These are phyloP conservation scores for Serranus cabrilla DNA, from an alignment of 2,797 vertebrate genomes.

Conservation along the genomic window DNA sequence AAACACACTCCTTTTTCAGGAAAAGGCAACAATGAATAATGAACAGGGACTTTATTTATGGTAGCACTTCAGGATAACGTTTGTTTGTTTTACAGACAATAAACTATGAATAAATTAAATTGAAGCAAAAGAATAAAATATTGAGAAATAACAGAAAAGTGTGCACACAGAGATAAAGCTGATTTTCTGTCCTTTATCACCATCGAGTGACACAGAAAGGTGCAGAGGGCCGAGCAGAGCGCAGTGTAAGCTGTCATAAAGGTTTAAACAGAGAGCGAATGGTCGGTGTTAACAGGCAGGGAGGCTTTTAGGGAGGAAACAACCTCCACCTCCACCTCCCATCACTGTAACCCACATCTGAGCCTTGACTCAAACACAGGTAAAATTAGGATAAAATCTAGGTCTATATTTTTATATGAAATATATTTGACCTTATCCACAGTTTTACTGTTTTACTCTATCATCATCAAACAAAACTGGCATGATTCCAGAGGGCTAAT, in stretches of 20 bases:
- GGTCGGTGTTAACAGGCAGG: slow-evolving; percentile 36
- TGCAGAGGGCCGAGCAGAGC: slow-evolving; percentile 5
- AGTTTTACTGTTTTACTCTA: too few species aligned
- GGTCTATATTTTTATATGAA: too few species aligned
- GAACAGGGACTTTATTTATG: slow-evolving; percentile 16
- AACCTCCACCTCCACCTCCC: background rate
- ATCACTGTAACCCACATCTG: slow-evolving; percentile 44
- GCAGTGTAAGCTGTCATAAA: slow-evolving; percentile 47
- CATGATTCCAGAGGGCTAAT: too few species aligned
- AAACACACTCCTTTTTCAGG: slow-evolving; percentile 26
- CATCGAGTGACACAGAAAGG: slow-evolving; percentile 1
- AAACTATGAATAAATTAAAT: background rate
- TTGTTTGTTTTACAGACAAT: slow-evolving; percentile 15
- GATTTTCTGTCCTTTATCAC: background rate
- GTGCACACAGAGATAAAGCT: background rate
- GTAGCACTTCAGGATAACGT: slow-evolving; percentile 1
- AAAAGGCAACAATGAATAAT: slow-evolving; percentile 36
- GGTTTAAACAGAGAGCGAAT: slow-evolving; percentile 60
- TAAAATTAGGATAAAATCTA: too few species aligned
- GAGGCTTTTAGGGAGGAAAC: slow-evolving; percentile 54
- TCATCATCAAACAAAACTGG: too few species aligned
- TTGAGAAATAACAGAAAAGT: background rate
- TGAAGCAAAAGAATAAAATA: background rate
- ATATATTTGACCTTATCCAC: too few species aligned
- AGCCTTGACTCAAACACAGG: slow-evolving; percentile 22